phyloP scores from a whole-genome alignment of 2,113 vertebrate species.

The Phasianus colchicus region DNA sequence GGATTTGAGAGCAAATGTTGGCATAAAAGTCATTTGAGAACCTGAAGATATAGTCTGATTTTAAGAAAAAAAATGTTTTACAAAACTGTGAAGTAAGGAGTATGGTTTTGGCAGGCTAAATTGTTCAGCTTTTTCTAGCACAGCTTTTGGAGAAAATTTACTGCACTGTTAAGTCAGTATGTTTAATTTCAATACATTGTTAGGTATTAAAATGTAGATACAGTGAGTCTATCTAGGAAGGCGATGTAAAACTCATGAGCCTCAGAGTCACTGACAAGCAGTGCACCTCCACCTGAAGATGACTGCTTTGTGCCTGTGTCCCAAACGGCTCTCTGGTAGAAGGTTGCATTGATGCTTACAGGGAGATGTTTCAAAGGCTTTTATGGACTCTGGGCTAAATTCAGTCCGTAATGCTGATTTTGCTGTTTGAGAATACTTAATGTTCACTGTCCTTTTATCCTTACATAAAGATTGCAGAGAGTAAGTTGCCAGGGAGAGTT shows the following conservation, averaged over 20 bases:
- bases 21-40: neutral
- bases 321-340: neutral
- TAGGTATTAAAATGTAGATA: neutral
- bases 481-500: neutral
- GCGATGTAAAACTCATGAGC: neutral
- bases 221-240: neutral
- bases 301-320: neutral
- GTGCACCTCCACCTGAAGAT: neutral
- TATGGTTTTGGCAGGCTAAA: neutral
- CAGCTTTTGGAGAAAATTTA: neutral
- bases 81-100: neutral
- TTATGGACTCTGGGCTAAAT: slow-evolving; percentile 30
- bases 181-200: neutral
- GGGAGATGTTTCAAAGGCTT: slow-evolving; percentile 42
- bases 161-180: neutral
- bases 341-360: neutral
- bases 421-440: neutral
- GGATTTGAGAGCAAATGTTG: neutral
- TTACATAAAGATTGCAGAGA: neutral
- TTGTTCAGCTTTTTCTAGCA: neutral
- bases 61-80: neutral
- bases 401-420: neutral
- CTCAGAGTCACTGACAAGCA: neutral
- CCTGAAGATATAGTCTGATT: neutral
- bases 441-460: neutral